These are phyloP conservation scores for Bryconaethiops microstoma DNA, from an alignment of 2,797 vertebrate species.

Conservation along the genomic window DNA sequence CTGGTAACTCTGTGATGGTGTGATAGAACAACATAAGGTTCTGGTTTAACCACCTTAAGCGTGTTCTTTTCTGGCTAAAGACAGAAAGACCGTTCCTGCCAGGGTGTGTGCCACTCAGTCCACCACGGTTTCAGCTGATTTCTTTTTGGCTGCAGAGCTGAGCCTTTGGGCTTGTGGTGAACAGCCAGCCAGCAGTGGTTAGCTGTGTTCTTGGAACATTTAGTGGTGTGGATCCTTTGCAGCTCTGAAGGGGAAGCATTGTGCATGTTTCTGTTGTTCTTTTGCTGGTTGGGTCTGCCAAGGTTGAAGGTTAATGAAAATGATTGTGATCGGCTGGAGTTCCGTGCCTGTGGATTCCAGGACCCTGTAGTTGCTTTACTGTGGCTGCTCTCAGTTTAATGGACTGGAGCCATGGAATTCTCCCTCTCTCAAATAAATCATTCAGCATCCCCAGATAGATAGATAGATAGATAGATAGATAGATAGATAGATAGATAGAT, in stretches of 20 bases:
- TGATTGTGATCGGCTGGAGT: conserved; percentile 59
- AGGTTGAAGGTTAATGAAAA: conserved; percentile 42
- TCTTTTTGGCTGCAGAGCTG: conserved; percentile 11
- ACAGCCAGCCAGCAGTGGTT: neutral
- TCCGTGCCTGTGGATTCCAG: conserved; percentile 54
- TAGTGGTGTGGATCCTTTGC: neutral
- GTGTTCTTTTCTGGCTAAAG: neutral
- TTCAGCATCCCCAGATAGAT: conserved; percentile 61
- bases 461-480: conserved; percentile 52
- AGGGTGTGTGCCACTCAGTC: conserved; percentile 16
- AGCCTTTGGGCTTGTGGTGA: conserved; percentile 2
- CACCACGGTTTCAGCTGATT: neutral
- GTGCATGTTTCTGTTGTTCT: conserved; percentile 8
- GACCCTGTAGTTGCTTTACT: conserved; percentile 62
- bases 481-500: conserved; percentile 60
- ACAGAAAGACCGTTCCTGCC: conserved; percentile 2
- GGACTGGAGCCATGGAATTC: conserved; percentile 76
- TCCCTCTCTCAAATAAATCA: conserved; percentile 76
- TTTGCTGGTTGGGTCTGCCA: neutral
- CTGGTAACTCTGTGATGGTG: neutral
- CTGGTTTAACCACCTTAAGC: neutral
- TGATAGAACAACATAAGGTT: neutral
- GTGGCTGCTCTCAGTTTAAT: conserved; percentile 69
- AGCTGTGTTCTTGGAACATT: neutral
- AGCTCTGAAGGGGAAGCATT: neutral